Base-by-base conservation (phyloP, 2,797 vertebrate species). In the Sphenodon punctatus region DNA sequence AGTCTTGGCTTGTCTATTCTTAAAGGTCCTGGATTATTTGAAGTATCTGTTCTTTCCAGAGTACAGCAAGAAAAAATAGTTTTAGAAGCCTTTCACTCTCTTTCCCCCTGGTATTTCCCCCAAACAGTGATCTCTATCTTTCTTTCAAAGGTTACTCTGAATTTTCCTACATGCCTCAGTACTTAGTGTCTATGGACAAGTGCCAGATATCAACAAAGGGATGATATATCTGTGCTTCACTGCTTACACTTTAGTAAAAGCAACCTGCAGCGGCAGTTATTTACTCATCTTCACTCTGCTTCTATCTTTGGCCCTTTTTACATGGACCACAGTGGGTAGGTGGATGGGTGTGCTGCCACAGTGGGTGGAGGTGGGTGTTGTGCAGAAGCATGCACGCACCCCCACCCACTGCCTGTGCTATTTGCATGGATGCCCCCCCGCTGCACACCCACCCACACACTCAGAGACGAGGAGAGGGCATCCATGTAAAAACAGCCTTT, bases 251-350 rank as follows among this genome's bases (percentile, higher is more conserved):
- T 79, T 77, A 79, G 51, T 41, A 76, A 84, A 82, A 85, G 46
- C 85, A 85, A 61, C 68, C 45, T 5, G 36, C 64, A 71, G 78
- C 69, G 83, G 15, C 32, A 71, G 38, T 48, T 10, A 69, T 84
- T 83, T 56, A 36, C 38, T 72, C 55, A 46, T 55, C 32, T 74
- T 22, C 53, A 65, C 17, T 75, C 53, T 14, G 56, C 11, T 76
- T 7, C 17, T 69, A 46, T 80, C 0, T 14, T n/a, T n/a, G n/a
- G n/a, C n/a, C n/a, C n/a, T n/a, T n/a, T n/a, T n/a, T n/a, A n/a
- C n/a, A n/a, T n/a, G n/a, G n/a, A n/a, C n/a, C n/a, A n/a, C n/a
- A n/a, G n/a, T n/a, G n/a, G n/a, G n/a, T n/a, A n/a, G n/a, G n/a
- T n/a, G n/a, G n/a, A n/a, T n/a, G n/a, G n/a, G n/a, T n/a, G n/a